Evolutionary conservation across 2,113 vertebrate species (phyloP).

Genomic region (Bufo gargarizans): DNA sequence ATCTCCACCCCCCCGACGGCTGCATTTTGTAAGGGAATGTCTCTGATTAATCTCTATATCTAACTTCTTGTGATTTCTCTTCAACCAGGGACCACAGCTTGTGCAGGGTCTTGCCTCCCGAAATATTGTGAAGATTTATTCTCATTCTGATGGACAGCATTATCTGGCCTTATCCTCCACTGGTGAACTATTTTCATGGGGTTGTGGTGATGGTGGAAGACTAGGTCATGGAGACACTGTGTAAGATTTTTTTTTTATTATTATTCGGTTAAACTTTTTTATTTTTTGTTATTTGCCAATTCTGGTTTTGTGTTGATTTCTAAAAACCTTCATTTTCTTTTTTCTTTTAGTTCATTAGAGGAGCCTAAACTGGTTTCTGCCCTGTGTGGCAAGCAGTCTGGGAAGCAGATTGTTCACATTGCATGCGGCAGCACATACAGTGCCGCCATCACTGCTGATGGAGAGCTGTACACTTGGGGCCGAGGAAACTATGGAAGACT

Average conservation of each 20-base stretch:
- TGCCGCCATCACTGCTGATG: slow-evolving; percentile 91
- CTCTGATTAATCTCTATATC: no score
- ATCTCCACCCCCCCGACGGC: no score
- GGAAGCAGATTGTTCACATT: slow-evolving; percentile 90
- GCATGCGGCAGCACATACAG: slow-evolving; percentile 97
- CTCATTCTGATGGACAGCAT: slow-evolving; percentile 97
- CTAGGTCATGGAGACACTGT: slow-evolving; percentile 95
- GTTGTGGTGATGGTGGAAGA: slow-evolving; percentile 93
- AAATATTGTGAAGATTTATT: slow-evolving; percentile 91
- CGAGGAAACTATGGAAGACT: slow-evolving; percentile 95
- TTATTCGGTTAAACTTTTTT: background rate
- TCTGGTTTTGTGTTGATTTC: background rate
- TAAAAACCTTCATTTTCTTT: background rate
- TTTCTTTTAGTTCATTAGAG: slow-evolving; percentile 83
- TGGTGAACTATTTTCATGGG: slow-evolving; percentile 97
- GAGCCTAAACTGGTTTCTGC: slow-evolving; percentile 89
- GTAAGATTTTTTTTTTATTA: slow-evolving; percentile 73
- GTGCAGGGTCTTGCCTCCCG: slow-evolving; percentile 88
- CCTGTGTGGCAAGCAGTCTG: slow-evolving; percentile 89
- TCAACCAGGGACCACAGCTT: slow-evolving; percentile 84
- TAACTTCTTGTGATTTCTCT: background rate
- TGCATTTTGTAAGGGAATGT: no score
- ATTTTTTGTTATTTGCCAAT: background rate
- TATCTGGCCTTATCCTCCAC: slow-evolving; percentile 90
- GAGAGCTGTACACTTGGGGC: slow-evolving; percentile 95